phyloP scores from a whole-genome alignment of 2,888 invertebrate species.

The Pemphredon lugubris region DNA sequence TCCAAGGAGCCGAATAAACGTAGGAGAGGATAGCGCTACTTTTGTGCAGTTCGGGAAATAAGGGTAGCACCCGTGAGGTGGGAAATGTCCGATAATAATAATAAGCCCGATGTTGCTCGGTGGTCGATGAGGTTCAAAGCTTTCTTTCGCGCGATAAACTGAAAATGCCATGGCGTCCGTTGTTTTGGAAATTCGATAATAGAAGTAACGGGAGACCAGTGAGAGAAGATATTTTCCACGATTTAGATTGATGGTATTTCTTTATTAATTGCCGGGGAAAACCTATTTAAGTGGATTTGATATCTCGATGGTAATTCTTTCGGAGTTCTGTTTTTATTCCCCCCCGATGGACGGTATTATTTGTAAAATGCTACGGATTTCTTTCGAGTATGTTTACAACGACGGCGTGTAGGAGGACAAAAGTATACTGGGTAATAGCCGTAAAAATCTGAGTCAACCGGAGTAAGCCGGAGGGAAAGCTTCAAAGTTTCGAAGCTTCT shows the following conservation, averaged over 20 bases:
- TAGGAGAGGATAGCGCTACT: conserved; percentile 11
- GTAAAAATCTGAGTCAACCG: conserved; percentile 1
- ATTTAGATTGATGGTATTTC: too few relatives aligned
- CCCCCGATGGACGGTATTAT: conserved; percentile 13
- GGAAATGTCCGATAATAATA: too few relatives aligned
- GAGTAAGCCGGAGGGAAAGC: not conserved
- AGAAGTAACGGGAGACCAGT: too few relatives aligned
- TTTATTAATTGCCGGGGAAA: too few relatives aligned
- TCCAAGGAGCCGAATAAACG: conserved; percentile 63
- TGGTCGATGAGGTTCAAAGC: conserved; percentile 11
- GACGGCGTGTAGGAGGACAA: not conserved
- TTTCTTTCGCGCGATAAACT: conserved; percentile 41
- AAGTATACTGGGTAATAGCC: conserved; percentile 1
- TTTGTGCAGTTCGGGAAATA: conserved; percentile 7
- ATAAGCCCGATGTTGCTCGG: conserved; percentile 47
- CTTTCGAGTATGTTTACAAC: not conserved
- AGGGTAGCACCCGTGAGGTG: conserved; percentile 13
- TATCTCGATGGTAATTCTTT: conserved; percentile 1
- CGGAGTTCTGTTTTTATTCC: conserved; percentile 12
- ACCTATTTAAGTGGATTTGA: too few relatives aligned
- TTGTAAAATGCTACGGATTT: conserved; percentile 1
- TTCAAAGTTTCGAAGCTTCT: conserved; percentile 3
- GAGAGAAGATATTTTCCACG: too few relatives aligned
- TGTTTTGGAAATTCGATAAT: too few relatives aligned
- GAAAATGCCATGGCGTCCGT: not conserved